Base-by-base conservation (phyloP, 2,888 invertebrate genomes). In the Drosophila limbata region DNA sequence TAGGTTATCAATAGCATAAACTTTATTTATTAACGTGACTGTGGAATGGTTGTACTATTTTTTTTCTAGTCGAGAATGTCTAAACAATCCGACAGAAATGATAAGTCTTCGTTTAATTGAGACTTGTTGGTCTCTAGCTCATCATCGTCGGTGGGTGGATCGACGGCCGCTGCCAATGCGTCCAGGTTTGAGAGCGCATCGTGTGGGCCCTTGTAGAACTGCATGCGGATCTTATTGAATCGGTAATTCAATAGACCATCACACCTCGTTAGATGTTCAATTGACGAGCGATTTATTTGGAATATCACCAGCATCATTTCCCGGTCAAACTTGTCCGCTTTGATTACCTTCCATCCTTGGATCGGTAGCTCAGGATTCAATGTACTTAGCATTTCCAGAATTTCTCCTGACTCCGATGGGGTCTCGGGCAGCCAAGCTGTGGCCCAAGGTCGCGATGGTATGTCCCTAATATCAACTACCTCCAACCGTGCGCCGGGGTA, bases 341-440 rank as follows among this genome's bases (percentile, higher is more conserved):
- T 69, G 15, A 75, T 69, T 9, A 69, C 35, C 13, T 60, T 52
- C 56, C 76, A 75, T 25, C 44, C 35, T 8, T 6, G n/a, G 9
- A 28, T 45, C 8, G 51, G 55, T 31, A 75, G 39, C 3, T 40
- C 31, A 13, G 65, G 55, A 17, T 61, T 70, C 3, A 17, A 55
- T 6, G 13, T 9, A 19, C 48, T 25, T 4, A 69, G 1, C 39
- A 73, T 5, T 6, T 55, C 50, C 6, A 73, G 40, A 17, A 75
- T 69, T 0, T 53, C 48, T 4, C 15, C 53, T 10, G 55, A 21
- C 3, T 69, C 57, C 4, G 64, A 51, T 1, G 63, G 42, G 8
- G 28, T 55, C 4, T 63, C 25, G 9, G 69, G 69, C 1, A 73
- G 53, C 69, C 73, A 69, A 37, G 69, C 50, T 42, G 63, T 73